Evolutionary conservation across 2,797 vertebrate genomes (phyloP).

Genomic region (Buphagus erythrorhynchus): DNA sequence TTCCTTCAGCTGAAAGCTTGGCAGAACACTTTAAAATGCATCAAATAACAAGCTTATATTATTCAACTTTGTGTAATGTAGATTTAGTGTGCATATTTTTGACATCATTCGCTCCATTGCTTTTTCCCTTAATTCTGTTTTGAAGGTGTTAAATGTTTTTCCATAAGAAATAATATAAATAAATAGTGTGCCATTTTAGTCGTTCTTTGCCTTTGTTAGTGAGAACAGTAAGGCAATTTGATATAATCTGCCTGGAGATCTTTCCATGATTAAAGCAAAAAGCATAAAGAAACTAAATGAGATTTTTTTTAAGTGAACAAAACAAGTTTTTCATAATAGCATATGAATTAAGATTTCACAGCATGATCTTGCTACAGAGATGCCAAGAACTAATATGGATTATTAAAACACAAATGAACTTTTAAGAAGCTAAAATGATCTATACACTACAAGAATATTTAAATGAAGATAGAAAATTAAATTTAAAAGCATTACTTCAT

Average conservation of each 20-base stretch:
- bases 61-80: neutral
- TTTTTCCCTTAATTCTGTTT: neutral
- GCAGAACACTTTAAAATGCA: neutral
- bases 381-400: neutral
- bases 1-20: neutral
- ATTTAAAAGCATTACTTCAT: neutral
- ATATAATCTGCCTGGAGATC: neutral
- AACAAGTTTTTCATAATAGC: neutral
- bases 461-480: slow-evolving; percentile 22
- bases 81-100: neutral
- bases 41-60: neutral
- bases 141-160: neutral
- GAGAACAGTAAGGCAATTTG: neutral
- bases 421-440: slow-evolving; percentile 1
- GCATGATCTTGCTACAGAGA: neutral
- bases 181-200: neutral
- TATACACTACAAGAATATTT: neutral
- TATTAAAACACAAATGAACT: slow-evolving; percentile 41
- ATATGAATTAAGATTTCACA: slow-evolving; percentile 55
- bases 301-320: neutral
- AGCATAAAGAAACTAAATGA: neutral
- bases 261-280: slow-evolving; percentile 35
- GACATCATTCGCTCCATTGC: neutral
- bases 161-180: neutral
- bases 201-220: neutral